Evolutionary conservation across 2,797 vertebrate species (phyloP), one percentile per base, ranked within the genome.

Genomic region (Triplophysa bombifrons): DNA sequence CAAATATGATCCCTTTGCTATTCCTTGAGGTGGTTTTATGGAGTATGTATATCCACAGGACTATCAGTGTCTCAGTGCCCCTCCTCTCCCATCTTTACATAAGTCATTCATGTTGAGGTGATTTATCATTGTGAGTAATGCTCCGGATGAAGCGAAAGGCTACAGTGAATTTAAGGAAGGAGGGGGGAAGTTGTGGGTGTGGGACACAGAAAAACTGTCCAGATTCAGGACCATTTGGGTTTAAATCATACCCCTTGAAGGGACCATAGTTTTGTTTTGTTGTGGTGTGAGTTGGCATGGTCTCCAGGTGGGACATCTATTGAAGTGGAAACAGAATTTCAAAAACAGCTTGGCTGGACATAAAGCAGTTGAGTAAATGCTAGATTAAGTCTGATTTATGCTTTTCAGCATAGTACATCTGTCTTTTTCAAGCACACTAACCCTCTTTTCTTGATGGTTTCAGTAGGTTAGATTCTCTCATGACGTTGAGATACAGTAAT

Each of bases 381-480:
- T 82, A 72, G 46, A 78, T 83, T 80, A 61, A 79, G 68, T 76
- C 68, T 74, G 81, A 81, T 83, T 74, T 79, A 81, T 83, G 66
- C 44, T 64, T 53, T 72, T 66, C 63, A 55, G 27, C 30, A 68
- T 68, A 76, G 53, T 81, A 53, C 66, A 58, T 78, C 65, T 74
- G 68, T 61, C 70, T 65, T 69, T 20, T 56, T 67, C 22, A 16
- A 68, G 25, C 56, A 44, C n/a, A 13, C 53, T 53, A 46, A 17
- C 41, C 50, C 19, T 67, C 38, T 58, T 66, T 71, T 60, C 66
- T 46, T 46, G 0, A 60, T 68, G 65, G 30, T 46, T 80, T 75
- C 72, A 44, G 65, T 63, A 30, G 55, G 79, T 61, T 63, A 17
- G 20, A 68, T 25, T 38, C 46, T 61, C 56, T 71, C 8, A 77